Base-by-base conservation (phyloP, 2,113 vertebrate genomes). In the Phylloscopus whistleri region DNA sequence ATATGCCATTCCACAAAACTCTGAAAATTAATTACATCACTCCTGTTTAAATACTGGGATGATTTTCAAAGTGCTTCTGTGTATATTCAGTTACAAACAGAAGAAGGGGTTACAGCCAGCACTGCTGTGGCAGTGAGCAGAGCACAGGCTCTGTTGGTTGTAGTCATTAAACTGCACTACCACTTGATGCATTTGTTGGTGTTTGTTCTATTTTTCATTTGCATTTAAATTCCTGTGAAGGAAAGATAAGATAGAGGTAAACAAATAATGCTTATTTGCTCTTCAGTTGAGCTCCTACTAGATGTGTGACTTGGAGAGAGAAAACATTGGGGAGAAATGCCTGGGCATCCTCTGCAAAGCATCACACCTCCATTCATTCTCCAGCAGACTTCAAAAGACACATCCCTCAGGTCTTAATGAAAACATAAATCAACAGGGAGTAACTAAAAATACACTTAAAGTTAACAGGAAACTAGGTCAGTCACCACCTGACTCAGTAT, bases 201-300 rank as follows among this genome's bases (percentile, higher is more conserved):
- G 91, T 95, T 96, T 86, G 37, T 96, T 97, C 90, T 93, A 4
- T 75, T 97, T 96, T 88, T 68, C 91, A 95, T 97, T 97, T 98
- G 97, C 95, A 96, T 98, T 97, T 97, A 88, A 98, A 96, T 97
- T 97, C 84, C 94, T 94, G 41, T 59, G 96, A 88, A 97, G 94
- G 84, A 88, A 96, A 96, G 95, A 96, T 96, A 96, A 97, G 94
- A 95, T 95, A 93, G 95, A 89, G 56, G 90, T 94, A 97, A 98
- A 96, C 94, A 98, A 97, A 97, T 93, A 77, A 82, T 80, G 79
- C 69, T 95, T 94, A 94, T 97, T 97, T 97, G 91, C 87, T 96
- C 89, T 96, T 91, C 79, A 94, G 8, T 88, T 94, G 93, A 95
- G 94, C 88, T 97, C 64, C 84, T 93, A 69, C 92, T 97, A 80